Base-by-base conservation (phyloP, 2,888 invertebrate genomes). In the Mellilla xanthometata region DNA sequence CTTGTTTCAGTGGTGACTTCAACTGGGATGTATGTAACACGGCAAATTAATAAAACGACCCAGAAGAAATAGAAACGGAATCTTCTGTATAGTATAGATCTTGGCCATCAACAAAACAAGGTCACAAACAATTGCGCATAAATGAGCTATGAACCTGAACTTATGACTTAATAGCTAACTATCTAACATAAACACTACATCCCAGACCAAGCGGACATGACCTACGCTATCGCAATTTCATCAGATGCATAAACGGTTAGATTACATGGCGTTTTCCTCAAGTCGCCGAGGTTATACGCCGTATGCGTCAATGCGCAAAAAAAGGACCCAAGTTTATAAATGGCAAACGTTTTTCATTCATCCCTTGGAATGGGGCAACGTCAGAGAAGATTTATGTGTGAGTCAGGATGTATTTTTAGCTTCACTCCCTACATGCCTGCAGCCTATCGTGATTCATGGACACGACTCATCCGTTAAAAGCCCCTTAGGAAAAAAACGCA, bases 1-100 rank as follows among this genome's bases (percentile, higher is more conserved):
- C 64, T 66, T 55, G 51, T 56, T 40, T 43, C 67, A 62, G 57
- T 47, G 54, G 51, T 81, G 79, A 81, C 76, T 77, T 81, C 78
- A 80, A 2, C 2, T 51, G 60, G 65, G 60, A 68, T 46, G 34
- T 52, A 39, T 30, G 24, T 13, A 8, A 13, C 7, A 24, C 7
- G 24, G n/a, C 24, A 24, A 24, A 24, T 24, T 24, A 2, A 24
- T n/a, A 24, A 3, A 19, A 19, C 15, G 15, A 19, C 15, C 15
- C 15, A 19, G 15, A 5, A 19, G 15, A 19, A 19, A 19, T 19
- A n/a, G n/a, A n/a, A n/a, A n/a, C n/a, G n/a, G n/a, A n/a, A n/a
- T n/a, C n/a, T n/a, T n/a, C n/a, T n/a, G n/a, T n/a, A n/a, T n/a
- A n/a, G n/a, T n/a, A n/a, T n/a, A n/a, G n/a, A 5, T 19, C 15